Conservation (phyloP, 2,888 invertebrate species). For the Sisyra terminalis region DNA sequence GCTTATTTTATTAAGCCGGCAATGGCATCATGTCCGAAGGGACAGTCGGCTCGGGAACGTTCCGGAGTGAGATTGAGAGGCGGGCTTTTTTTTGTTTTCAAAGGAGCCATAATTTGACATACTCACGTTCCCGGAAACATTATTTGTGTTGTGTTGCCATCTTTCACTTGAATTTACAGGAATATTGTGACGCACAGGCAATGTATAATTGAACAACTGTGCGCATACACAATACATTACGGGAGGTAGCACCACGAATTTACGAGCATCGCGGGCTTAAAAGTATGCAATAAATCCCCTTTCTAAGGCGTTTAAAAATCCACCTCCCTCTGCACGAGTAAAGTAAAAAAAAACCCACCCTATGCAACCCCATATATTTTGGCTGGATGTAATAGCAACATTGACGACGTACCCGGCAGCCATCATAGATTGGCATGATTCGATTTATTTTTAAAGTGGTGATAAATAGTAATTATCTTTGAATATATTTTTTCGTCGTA, state of each 20-base stretch:
- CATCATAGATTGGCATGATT: background rate
- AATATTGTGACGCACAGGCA: background rate
- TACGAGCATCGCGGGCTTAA: constrained; percentile 30
- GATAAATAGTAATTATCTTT: no score
- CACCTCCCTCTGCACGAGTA: constrained; percentile 8
- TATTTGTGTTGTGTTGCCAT: background rate
- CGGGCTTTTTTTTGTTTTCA: no score
- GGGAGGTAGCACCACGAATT: constrained; percentile 21
- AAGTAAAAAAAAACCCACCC: no score
- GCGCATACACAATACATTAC: constrained; percentile 1
- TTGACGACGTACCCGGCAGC: background rate
- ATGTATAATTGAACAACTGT: constrained; percentile 8
- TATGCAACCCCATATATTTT: no score
- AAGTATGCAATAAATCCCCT: constrained; percentile 30
- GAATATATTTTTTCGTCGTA: no score
- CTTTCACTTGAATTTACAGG: background rate
- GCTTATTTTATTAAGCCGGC: no score
- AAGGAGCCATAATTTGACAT: no score
- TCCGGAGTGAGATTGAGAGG: no score
- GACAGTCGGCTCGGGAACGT: no score
- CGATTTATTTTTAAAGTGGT: background rate
- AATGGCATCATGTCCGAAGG: no score
- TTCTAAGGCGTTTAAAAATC: constrained; percentile 23
- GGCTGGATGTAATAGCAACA: no score
- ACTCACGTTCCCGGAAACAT: no score